Percentiles rank a stretch among this genome's conserved stretches.
Evolutionary conservation across 2,797 vertebrate genomes (phyloP).

Genomic region (Petrocephalus schoutedeni): DNA sequence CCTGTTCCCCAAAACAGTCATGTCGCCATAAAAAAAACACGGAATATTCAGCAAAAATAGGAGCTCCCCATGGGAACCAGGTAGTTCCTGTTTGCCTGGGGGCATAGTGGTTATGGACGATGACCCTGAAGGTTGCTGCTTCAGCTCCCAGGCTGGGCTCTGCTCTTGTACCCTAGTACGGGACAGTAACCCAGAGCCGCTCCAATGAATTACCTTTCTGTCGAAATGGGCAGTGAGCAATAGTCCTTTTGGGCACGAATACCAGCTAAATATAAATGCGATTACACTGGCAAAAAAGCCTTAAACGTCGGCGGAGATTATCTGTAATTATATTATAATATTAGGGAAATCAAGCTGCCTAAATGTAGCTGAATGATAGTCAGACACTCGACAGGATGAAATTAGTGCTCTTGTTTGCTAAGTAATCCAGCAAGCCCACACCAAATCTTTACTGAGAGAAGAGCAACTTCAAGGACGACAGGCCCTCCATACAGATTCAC

Average conservation of each 20-base stretch:
- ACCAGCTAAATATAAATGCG: slow-evolving; percentile 10
- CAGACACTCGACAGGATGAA: neutral
- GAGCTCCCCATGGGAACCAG: neutral
- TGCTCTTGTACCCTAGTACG: neutral
- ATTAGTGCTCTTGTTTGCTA: neutral
- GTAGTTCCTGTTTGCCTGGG: neutral
- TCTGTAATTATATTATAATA: slow-evolving; percentile 4
- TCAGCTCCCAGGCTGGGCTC: neutral
- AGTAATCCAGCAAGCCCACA: neutral
- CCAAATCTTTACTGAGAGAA: neutral
- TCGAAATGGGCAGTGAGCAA: neutral
- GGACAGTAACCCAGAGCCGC: neutral
- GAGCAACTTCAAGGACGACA: neutral
- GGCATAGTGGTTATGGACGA: neutral
- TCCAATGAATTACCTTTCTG: neutral
- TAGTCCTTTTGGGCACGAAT: neutral
- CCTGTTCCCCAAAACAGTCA: neutral
- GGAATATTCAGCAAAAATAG: neutral
- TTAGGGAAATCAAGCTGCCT: slow-evolving; percentile 4
- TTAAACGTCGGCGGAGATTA: neutral
- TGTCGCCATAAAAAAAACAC: neutral
- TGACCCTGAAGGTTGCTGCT: slow-evolving; percentile 6
- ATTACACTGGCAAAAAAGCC: neutral
- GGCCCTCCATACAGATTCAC: neutral
- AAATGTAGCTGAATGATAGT: neutral